Conservation (phyloP, 1,140 invertebrate genomes). For the Aphelenchoides besseyi region DNA sequence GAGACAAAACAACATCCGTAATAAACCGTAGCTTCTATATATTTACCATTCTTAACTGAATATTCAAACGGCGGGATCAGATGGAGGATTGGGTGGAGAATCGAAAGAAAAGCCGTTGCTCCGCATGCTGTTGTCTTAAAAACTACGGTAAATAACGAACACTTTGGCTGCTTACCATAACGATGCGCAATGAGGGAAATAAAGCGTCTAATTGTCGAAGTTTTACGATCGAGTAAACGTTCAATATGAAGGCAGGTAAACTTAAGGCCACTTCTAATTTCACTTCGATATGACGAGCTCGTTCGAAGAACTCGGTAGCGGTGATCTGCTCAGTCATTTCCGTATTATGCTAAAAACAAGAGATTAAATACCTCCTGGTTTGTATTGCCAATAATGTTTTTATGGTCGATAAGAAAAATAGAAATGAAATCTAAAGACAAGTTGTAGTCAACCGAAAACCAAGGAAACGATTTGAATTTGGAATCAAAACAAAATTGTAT, state of each 20-base stretch:
- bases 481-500: too few species aligned
- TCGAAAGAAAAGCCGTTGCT: neutral
- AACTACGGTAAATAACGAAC: neutral
- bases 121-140: neutral
- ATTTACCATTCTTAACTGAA: neutral
- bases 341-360: too few species aligned
- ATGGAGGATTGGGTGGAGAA: neutral
- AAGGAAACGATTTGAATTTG: too few species aligned
- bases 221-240: constrained; percentile 13
- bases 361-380: too few species aligned
- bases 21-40: neutral
- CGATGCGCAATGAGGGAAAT: neutral
- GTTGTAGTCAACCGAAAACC: too few species aligned
- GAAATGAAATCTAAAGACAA: too few species aligned
- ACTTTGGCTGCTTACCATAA: neutral
- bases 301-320: neutral
- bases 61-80: neutral
- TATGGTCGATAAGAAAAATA: too few species aligned
- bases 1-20: constrained; percentile 2
- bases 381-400: too few species aligned
- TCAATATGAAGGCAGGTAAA: constrained; percentile 6
- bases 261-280: neutral
- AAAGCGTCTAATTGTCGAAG: neutral
- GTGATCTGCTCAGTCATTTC: neutral
- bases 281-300: neutral